Base-by-base conservation (phyloP, 2,888 invertebrate genomes). In the Lasioglossum morio region DNA sequence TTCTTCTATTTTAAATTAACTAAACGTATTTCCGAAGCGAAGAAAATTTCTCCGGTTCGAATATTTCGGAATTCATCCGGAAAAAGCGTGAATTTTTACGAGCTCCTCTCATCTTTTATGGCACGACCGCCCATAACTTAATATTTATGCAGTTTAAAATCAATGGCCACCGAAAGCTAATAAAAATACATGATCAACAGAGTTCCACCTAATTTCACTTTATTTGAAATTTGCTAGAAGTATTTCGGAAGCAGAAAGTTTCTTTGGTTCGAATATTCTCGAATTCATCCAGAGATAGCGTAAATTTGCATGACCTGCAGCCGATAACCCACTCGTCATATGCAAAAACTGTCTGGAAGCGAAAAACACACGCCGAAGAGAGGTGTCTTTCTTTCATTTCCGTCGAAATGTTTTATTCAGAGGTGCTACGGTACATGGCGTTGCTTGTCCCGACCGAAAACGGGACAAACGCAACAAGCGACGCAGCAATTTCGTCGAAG, bases 401-500 rank as follows among this genome's bases (percentile, higher is more conserved):
- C 12, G 37, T n/a, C 23, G n/a, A 40, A 40, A 70, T 70, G 70
- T 70, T 70, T 70, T 40, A 70, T 70, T 70, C 70, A 70, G 2
- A 70, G 40, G 4, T 37, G 7, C 5, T n/a, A 14, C 14, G n/a
- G 14, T n/a, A 37, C 69, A 23, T 19, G 37, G 16, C 10, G 48
- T 69, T 48, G 37, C 48, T 53, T 48, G 37, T 77, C 27, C 27
- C 53, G 19, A 10, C 60, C 27, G 40, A 43, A 69, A 60, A 69
- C 37, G 23, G 40, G 46, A 40, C 40, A 57, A 76, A 79, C 57
- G 66, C 48, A 66, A 30, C 63, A 43, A 72, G 72, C n/a, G 66
- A 46, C 75, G 37, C 19, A 7, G 63, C 57, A 66, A 75, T 85
- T 79, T 40, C 75, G 43, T 12, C 40, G 72, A 66, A 75, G 57